These are phyloP conservation scores for Mesoligia furuncula DNA, from an alignment of 2,888 invertebrate species.

Conservation along the genomic window DNA sequence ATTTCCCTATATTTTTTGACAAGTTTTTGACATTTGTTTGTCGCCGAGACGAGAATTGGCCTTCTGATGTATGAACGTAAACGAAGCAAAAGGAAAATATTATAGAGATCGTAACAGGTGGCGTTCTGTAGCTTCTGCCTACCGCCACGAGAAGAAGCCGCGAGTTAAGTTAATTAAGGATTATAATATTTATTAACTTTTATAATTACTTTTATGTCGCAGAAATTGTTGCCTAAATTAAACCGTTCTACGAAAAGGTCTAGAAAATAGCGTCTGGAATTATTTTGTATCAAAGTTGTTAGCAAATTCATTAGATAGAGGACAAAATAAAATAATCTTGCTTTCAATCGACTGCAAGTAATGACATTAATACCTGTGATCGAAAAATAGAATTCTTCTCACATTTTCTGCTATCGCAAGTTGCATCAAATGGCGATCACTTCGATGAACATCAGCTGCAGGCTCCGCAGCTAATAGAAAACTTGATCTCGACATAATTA, in stretches of 20 bases:
- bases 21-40: no score
- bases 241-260: not conserved
- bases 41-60: no score
- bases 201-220: not conserved
- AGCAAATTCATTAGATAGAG: not conserved
- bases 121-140: not conserved
- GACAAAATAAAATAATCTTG: not conserved
- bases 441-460: conserved; percentile 38
- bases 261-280: not conserved
- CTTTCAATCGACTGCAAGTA: not conserved
- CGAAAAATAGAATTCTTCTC: conserved; percentile 4
- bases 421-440: conserved; percentile 41
- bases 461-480: conserved; percentile 29
- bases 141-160: not conserved
- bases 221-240: not conserved
- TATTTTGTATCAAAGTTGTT: not conserved
- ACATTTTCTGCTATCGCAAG: conserved; percentile 35
- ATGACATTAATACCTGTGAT: not conserved
- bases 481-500: conserved; percentile 10
- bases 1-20: no score
- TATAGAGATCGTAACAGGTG: not conserved
- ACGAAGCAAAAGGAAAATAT: not conserved
- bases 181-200: not conserved
- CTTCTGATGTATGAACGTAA: not conserved
- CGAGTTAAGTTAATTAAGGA: not conserved